These are phyloP conservation scores for Mizuhopecten yessoensis DNA, from an alignment of 1,140 invertebrate genomes.

Conservation along the genomic window DNA sequence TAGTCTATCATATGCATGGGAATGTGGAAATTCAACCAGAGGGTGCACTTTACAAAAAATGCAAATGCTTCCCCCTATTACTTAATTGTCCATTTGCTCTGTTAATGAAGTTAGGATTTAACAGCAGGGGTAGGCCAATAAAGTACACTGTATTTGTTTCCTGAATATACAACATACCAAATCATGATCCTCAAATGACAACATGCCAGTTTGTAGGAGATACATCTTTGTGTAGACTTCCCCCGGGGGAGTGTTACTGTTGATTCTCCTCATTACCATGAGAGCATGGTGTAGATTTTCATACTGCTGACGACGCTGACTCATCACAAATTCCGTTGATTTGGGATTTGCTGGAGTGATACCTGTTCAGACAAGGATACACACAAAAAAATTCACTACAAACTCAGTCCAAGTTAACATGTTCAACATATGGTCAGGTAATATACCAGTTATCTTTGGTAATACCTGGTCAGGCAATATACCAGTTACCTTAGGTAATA, in stretches of 20 bases:
- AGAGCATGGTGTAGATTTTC: constrained; percentile 89
- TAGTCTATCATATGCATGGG: no score
- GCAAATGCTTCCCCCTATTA: no score
- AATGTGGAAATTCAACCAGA: no score
- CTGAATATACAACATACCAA: constrained; percentile 72
- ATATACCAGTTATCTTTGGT: no score
- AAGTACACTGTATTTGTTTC: no score
- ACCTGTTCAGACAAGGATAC: constrained; percentile 83
- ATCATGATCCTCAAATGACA: constrained; percentile 86
- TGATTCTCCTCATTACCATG: constrained; percentile 86
- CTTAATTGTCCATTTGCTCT: no score
- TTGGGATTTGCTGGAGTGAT: constrained; percentile 90
- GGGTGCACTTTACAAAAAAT: no score
- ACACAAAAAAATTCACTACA: constrained; percentile 53
- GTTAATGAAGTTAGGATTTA: no score
- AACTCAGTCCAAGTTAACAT: not conserved
- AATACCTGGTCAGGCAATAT: no score
- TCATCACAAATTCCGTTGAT: constrained; percentile 89
- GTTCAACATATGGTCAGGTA: no score
- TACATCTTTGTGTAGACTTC: constrained; percentile 90
- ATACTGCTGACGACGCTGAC: constrained; percentile 89
- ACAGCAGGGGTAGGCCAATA: no score
- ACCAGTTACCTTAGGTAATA: no score
- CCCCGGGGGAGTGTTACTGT: constrained; percentile 85
- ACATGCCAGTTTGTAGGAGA: constrained; percentile 88